Base-by-base conservation (phyloP, 2,113 vertebrate species). In the Ailurus styani region DNA sequence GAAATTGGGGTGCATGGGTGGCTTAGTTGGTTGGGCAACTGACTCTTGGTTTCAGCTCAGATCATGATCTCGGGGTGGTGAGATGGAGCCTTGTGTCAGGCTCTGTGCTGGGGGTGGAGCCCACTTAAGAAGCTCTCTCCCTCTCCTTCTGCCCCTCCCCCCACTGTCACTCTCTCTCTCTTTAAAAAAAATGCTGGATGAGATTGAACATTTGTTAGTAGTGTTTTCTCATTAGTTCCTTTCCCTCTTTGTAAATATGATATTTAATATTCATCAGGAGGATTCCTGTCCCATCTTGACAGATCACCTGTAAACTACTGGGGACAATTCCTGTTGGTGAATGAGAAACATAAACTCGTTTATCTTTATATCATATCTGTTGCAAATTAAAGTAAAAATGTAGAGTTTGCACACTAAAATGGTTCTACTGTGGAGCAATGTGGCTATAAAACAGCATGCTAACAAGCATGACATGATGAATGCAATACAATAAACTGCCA, bases 371-470 rank as follows among this genome's bases (percentile, higher is more conserved):
- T 98, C 87, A 93, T 99, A 98, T 98, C 96, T 97, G 81, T 89
- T 98, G 97, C 98, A 98, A 99, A 98, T 98, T 98, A 98, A 98
- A 98, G 96, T 98, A 96, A 98, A 99, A 99, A 98, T 21, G 54
- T 95, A 97, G 97, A 98, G 97, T 98, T 98, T 98, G 93, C 96
- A 98, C 98, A 98, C 98, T 98, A 97, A 98, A 98, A 97, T 85
- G 60, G 96, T 98, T 98, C 93, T 98, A 98, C 98, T 96, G 97
- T 0, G 8, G 98, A 98, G 98, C 97, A 97, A 98, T 98, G 84
- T 98, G 97, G 97, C 98, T 96, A 98, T 99, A 99, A 99, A 99
- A 98, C 99, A 98, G 98, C 98, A 98, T 98, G 98, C 93, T 98
- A 98, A 98, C 98, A 98, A 98, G 97, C 96, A 97, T 40, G 31